Evolutionary conservation across 92 coral and sea anemone genomes (phyloP).

Genomic region (Paragorgia papillata): DNA sequence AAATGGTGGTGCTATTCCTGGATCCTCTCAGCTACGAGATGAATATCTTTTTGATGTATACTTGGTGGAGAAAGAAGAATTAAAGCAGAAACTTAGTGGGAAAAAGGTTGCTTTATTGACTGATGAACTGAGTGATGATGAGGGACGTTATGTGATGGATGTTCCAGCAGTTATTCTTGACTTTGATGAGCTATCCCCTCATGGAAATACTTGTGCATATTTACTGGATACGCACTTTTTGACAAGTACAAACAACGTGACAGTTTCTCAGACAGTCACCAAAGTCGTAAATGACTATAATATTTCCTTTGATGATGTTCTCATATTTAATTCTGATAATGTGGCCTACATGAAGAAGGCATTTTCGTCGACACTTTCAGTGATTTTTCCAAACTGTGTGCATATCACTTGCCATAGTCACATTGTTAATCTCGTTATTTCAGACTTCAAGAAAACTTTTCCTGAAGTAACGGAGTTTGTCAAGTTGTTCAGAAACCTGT

Average conservation of each 20-base stretch:
- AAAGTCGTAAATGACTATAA: constrained; percentile 53
- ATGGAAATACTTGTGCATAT: constrained; percentile 48
- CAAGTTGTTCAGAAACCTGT: constrained; percentile 62
- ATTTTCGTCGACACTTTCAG: constrained; percentile 57
- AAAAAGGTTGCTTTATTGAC: constrained; percentile 44
- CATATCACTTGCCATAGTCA: constrained; percentile 71
- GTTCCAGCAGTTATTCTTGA: constrained; percentile 52
- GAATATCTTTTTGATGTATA: constrained; percentile 48
- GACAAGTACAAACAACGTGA: constrained; percentile 39
- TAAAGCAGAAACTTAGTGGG: constrained; percentile 47
- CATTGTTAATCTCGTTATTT: constrained; percentile 68
- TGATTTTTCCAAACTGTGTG: constrained; percentile 53
- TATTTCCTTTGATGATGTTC: constrained; percentile 63
- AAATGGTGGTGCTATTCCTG: constrained; percentile 65
- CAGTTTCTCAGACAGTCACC: constrained; percentile 43
- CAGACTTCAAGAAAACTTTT: constrained; percentile 62
- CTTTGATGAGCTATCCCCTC: constrained; percentile 52
- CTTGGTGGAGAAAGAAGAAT: constrained; percentile 44
- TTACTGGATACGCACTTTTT: constrained; percentile 53
- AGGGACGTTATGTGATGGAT: constrained; percentile 49
- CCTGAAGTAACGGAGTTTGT: constrained; percentile 59
- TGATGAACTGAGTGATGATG: constrained; percentile 52
- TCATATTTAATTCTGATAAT: constrained; percentile 63
- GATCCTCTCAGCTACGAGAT: constrained; percentile 60
- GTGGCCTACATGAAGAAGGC: constrained; percentile 72